Base-by-base conservation (phyloP, 2,888 invertebrate genomes). In the Melinaea marsaeus region DNA sequence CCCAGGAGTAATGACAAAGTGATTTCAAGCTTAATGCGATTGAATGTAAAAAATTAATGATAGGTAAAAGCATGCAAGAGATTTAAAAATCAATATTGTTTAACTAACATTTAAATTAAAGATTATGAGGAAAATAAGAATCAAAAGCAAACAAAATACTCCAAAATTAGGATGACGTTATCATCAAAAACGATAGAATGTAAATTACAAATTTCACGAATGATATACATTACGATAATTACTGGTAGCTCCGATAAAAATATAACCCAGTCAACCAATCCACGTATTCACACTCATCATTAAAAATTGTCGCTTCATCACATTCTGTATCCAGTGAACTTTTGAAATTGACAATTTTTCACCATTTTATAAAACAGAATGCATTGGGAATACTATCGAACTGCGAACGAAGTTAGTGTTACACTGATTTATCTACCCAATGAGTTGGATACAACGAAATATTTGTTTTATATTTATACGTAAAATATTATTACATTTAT, bases 301-400 rank as follows among this genome's bases (percentile, higher is more conserved):
- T 51, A 51, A 51, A 51, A 51, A 51, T 51, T 51, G 51, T 51
- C 51, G 51, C 51, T 51, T 51, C 51, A 51, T 51, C 51, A 51
- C 51, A 22, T 32, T 32, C 32, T 22, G 32, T 32, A 32, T 32
- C 22, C 51, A 51, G 7, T 32, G 51, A 51, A 51, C 51, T 51
- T 51, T 51, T 51, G 51, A 51, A 51, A 51, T 51, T 51, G 51
- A 51, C 51, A 51, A 51, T 51, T 51, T 51, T 51, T 51, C 51
- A 51, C 51, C 51, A 51, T 51, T 51, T 51, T 51, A 51, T 51
- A 51, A 51, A 51, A 51, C 51, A 51, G 51, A 51, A 51, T 32
- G 51, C 51, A 51, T 32, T 51, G 51, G 51, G 51, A 51, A 51
- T 51, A 51, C 51, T 48, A 32, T 51, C 32, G 32, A 32, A 51